These are phyloP conservation scores for Dreissena polymorpha DNA, from an alignment of 1,140 invertebrate genomes.

Conservation along the genomic window DNA sequence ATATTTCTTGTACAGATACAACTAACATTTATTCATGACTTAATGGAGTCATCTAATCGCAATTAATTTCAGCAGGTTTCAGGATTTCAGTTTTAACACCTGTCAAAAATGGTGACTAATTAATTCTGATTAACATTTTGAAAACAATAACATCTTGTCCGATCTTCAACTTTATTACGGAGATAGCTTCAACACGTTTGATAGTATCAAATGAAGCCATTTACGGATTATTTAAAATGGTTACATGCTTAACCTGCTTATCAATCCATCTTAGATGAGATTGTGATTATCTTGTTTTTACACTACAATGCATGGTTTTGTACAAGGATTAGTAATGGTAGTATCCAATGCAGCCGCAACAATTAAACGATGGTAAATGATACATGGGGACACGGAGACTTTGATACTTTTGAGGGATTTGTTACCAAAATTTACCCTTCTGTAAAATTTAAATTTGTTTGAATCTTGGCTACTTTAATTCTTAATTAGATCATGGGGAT, in stretches of 20 bases:
- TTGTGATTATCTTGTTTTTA: conserved; percentile 7
- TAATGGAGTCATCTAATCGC: no score
- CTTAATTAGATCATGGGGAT: no score
- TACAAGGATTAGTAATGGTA: background rate
- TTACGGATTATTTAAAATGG: conserved; percentile 15
- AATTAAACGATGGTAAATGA: no score
- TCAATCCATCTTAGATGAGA: conserved; percentile 29
- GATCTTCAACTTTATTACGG: background rate
- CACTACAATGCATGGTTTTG: background rate
- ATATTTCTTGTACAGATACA: no score
- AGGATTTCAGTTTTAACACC: conserved; percentile 47
- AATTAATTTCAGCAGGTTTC: no score
- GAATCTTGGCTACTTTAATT: no score
- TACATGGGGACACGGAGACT: no score
- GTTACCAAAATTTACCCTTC: no score
- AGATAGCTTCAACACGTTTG: conserved; percentile 30
- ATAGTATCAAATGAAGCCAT: conserved; percentile 39
- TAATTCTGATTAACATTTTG: conserved; percentile 19
- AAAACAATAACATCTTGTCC: conserved; percentile 12
- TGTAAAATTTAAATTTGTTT: no score
- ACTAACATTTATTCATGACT: no score
- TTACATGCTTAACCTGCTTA: conserved; percentile 15
- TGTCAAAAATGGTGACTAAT: conserved; percentile 46
- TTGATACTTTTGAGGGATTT: no score
- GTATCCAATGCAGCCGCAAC: background rate